Conservation (phyloP, 2,113 vertebrate genomes). For the Nothobranchius furzeri region DNA sequence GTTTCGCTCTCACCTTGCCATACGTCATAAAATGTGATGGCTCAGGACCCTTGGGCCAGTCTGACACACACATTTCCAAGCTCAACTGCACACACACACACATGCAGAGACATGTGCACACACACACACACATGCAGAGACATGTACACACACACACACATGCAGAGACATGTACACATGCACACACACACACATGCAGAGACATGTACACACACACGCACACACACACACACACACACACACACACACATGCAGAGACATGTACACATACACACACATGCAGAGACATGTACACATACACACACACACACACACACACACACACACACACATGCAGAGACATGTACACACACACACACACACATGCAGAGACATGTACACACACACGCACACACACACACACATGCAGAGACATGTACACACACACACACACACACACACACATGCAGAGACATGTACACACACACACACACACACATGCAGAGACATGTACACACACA, state of each 20-base stretch:
- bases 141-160: not conserved
- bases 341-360: not conserved
- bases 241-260: slow-evolving; percentile 16
- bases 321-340: slow-evolving; percentile 17
- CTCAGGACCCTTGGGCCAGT: slow-evolving; percentile 63
- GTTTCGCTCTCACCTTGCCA: slow-evolving; percentile 80
- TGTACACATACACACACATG: slow-evolving; percentile 11
- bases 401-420: slow-evolving; percentile 6
- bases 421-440: too few species aligned
- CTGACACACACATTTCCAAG: slow-evolving; percentile 42
- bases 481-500: slow-evolving; percentile 2
- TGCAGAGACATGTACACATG: not conserved
- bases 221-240: slow-evolving; percentile 28
- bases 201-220: not conserved
- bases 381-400: not conserved
- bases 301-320: slow-evolving; percentile 19
- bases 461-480: slow-evolving; percentile 11
- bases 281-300: not conserved
- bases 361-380: slow-evolving; percentile 13
- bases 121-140: slow-evolving; percentile 14
- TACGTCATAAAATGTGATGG: slow-evolving; percentile 78
- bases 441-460: slow-evolving; percentile 9
- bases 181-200: too few species aligned
- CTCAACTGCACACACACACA: slow-evolving; percentile 21
- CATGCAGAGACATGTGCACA: slow-evolving; percentile 5